Base-by-base conservation (phyloP, 2,888 invertebrate species). In the Dysmachus trigonus region DNA sequence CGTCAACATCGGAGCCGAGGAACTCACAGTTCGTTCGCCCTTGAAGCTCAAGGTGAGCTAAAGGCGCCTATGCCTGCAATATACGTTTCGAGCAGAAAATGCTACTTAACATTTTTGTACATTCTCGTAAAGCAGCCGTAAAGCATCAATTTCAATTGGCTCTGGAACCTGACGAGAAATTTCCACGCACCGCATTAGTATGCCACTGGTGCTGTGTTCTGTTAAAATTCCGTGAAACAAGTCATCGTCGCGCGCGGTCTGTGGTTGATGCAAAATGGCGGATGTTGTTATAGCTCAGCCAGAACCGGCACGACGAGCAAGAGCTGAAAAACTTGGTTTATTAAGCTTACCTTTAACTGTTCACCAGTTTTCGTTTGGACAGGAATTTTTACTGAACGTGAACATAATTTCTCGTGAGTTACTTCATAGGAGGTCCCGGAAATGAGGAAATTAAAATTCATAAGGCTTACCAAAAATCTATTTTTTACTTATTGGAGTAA, bases 161-260 rank as follows among this genome's bases (percentile, higher is more conserved):
- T 13, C 13, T 62, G 62, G 27, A 18, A 62, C n/a, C n/a, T 73
- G 73, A 73, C 38, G 38, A 15, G 38, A 30, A 73, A 73, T 73
- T 73, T 73, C 5, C 33, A 73, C 33, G 2, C 35, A 35, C 22
- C 18, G 33, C 62, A 82, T 82, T 82, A 62, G 62, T 82, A 82
- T 82, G 81, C 81, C n/a, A 62, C 18, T 35, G 62, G 18, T 33
- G 81, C 30, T 31, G 53, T 82, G 81, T 62, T 30, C 62, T 82
- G 62, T 62, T 82, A 62, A 62, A 82, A 33, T 62, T 35, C 53
- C 62, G 53, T 62, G 81, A 62, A 82, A 79, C 51, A 47, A 82
- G 62, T 62, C 81, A 82, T 62, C 81, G 62, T 8, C 30, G n/a
- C 53, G n/a, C 22, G 33, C 10, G n/a, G n/a, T n/a, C n/a, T 31